Percentiles rank a stretch among this genome's conserved stretches.
Conservation (phyloP, 2,888 invertebrate species). For the Pandemis heparana region DNA sequence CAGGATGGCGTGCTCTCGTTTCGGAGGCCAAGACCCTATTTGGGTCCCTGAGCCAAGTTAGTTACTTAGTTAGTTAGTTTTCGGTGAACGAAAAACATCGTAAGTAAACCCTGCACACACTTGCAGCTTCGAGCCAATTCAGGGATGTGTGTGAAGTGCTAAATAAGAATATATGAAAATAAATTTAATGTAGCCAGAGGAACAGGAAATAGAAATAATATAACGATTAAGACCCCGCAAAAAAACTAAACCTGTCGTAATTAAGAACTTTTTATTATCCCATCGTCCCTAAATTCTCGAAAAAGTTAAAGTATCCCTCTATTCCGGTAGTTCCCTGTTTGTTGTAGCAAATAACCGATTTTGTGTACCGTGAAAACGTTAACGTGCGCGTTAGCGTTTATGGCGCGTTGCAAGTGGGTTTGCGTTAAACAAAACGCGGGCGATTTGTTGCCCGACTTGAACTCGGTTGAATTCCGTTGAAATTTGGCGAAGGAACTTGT, state of each 20-base stretch:
- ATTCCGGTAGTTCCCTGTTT: slow-evolving; percentile 6
- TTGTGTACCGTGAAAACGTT: slow-evolving; percentile 37
- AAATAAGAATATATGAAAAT: too few relatives aligned
- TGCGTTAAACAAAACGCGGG: slow-evolving; percentile 35
- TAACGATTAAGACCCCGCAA: not conserved
- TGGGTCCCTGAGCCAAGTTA: too few relatives aligned
- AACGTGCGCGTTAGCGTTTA: slow-evolving; percentile 37
- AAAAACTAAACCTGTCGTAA: not conserved
- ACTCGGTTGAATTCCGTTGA: not conserved
- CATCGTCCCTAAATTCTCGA: not conserved
- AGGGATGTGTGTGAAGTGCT: too few relatives aligned
- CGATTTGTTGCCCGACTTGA: slow-evolving; percentile 23
- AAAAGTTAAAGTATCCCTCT: slow-evolving; percentile 21
- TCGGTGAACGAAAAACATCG: too few relatives aligned
- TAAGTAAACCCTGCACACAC: too few relatives aligned
- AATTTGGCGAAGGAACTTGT: not conserved
- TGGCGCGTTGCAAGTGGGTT: slow-evolving; percentile 21
- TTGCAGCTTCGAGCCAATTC: too few relatives aligned
- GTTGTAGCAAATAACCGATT: slow-evolving; percentile 18
- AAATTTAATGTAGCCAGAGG: too few relatives aligned
- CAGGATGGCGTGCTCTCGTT: too few relatives aligned
- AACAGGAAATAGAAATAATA: too few relatives aligned
- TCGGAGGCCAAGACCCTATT: too few relatives aligned
- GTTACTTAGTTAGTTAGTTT: too few relatives aligned
- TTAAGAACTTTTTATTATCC: slow-evolving; percentile 4